phyloP scores from a whole-genome alignment of 2,113 vertebrate species.

The Crotalus viridis region DNA sequence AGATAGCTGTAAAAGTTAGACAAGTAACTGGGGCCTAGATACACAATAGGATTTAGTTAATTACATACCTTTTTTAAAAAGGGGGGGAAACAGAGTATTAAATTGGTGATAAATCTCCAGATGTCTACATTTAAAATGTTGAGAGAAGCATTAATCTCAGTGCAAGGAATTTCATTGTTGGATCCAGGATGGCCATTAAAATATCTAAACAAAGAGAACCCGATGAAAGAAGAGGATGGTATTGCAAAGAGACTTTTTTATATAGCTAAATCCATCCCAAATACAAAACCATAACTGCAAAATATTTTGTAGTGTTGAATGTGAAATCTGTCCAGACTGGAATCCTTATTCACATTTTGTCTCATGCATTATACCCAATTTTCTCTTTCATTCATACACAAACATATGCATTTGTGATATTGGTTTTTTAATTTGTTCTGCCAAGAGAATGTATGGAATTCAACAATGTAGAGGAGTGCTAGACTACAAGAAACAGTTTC shows the following conservation, averaged over 20 bases:
- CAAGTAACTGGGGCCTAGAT: not conserved
- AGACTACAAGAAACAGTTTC: not conserved
- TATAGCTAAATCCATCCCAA: not conserved
- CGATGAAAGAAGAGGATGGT: not conserved
- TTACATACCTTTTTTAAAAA: not conserved
- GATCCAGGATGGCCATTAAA: not conserved
- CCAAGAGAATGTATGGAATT: not conserved
- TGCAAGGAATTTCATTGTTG: not conserved
- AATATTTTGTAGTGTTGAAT: not conserved
- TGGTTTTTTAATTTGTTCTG: not conserved
- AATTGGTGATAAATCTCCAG: not conserved
- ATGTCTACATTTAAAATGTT: not conserved
- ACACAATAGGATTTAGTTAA: not conserved
- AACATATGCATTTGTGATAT: not conserved
- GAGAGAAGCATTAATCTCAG: not conserved
- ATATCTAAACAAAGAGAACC: not conserved
- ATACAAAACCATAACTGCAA: not conserved
- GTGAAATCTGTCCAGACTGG: not conserved
- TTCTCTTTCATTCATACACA: not conserved
- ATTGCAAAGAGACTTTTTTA: not conserved
- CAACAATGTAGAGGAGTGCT: not conserved
- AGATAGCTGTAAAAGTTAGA: not conserved
- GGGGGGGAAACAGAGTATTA: not conserved
- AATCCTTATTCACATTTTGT: not conserved
- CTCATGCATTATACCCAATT: not conserved